A percentile compares a stretch with the other conserved stretches of the same genome.
phyloP scores from a whole-genome alignment of 2,797 vertebrate genomes.

The Enteromius radiatus region DNA sequence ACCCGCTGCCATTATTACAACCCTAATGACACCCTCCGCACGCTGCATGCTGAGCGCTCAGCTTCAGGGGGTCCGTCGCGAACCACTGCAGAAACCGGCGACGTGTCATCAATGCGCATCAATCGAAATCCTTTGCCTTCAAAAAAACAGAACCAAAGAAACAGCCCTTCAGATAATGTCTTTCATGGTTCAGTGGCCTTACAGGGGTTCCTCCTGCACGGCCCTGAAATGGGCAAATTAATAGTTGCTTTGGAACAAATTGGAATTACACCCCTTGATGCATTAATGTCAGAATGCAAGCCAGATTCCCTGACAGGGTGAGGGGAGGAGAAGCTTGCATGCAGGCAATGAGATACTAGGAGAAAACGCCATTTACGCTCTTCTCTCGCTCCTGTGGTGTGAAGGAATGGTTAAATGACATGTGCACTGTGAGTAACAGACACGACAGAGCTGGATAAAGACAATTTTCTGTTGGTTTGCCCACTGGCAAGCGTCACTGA shows the following conservation, averaged over 20 bases:
- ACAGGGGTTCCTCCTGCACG: slow-evolving; percentile 87
- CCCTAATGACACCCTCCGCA: slow-evolving; percentile 87
- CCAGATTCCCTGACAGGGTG: slow-evolving; percentile 72
- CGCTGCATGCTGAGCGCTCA: slow-evolving; percentile 89
- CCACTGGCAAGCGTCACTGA: slow-evolving; percentile 12
- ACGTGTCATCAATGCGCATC: slow-evolving; percentile 86
- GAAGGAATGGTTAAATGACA: slow-evolving; percentile 37
- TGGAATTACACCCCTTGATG: slow-evolving; percentile 84
- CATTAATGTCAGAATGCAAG: slow-evolving; percentile 78
- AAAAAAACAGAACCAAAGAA: slow-evolving; percentile 65
- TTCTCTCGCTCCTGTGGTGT: slow-evolving; percentile 31
- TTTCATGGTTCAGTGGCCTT: slow-evolving; percentile 88
- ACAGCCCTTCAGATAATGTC: slow-evolving; percentile 89
- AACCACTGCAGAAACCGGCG: slow-evolving; percentile 84
- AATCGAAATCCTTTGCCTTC: slow-evolving; percentile 72
- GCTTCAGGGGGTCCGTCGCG: slow-evolving; percentile 83
- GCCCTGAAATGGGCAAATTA: slow-evolving; percentile 92
- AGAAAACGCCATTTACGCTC: slow-evolving; percentile 50
- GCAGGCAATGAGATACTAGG: slow-evolving; percentile 65
- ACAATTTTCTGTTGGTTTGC: slow-evolving; percentile 34
- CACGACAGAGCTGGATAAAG: slow-evolving; percentile 20
- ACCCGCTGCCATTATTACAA: slow-evolving; percentile 85
- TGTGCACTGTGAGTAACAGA: slow-evolving; percentile 39
- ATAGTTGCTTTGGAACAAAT: slow-evolving; percentile 93
- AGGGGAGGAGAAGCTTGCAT: slow-evolving; percentile 43